Base-by-base conservation (phyloP, 2,888 invertebrate genomes). In the Agapostemon virescens region DNA sequence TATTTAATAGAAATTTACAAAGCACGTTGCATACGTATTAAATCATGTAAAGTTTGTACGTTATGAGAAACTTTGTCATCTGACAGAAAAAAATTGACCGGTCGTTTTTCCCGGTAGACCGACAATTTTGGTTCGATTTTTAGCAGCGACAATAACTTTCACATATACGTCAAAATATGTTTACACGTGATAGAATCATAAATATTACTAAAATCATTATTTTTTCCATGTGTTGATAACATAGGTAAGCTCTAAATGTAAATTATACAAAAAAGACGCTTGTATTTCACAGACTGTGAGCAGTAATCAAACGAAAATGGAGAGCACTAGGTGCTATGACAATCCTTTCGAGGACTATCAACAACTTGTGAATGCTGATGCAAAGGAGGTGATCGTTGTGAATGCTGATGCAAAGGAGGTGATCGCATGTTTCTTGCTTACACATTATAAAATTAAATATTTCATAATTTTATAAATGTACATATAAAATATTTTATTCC, bases 281-380 rank as follows among this genome's bases (percentile, higher is more conserved):
- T 45, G 17, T 52, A 13, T 23, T 63, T 26, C 55, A 55, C 33
- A 58, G 66, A 52, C 26, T 61, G 66, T 26, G 52, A 61, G 66
- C 20, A 71, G 26, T 49, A 23, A 69, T 26, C 36, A 63, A 63
- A 71, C 58, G 20, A 70, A 45, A 67, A 86, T 86, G 86, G 82
- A 83, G 55, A 74, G 69, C 38, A 72, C 76, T 15, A 79, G 82
- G 5, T 42, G 85, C 87, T 94, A 94, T 90, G 91, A 93, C 85
- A 95, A 94, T 90, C 90, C 93, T 17, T 94, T 92, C 86, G 90
- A 92, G n/a, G 94, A 94, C 86, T 94, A 93, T 89, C 92, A 3
- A 88, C 89, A 91, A 82, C 85, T 94, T 80, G 88, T 94, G 1
- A 93, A 93, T 81, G 13, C 9, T 23, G 33, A 49, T 52, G 61